Percentiles rank a stretch among this genome's conserved stretches.
Evolutionary conservation across 2,888 invertebrate species (phyloP).

Genomic region (Craniophora ligustri): DNA sequence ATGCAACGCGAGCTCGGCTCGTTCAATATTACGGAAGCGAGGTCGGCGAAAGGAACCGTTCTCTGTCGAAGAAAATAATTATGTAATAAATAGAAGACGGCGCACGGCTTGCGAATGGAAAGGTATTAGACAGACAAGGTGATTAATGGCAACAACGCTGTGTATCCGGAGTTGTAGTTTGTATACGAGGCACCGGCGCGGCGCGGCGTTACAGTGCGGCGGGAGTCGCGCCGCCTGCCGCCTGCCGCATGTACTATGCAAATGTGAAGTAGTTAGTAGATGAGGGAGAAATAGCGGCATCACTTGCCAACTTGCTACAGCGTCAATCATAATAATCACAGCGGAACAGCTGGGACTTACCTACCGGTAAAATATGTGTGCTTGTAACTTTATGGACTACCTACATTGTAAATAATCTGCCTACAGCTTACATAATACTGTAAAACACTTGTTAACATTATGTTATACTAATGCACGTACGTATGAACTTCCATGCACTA

Average conservation of each 20-base stretch:
- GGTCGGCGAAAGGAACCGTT: conserved; percentile 70
- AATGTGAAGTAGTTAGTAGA: conserved; percentile 80
- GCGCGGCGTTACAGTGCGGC: conserved; percentile 30
- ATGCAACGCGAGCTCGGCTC: conserved; percentile 72
- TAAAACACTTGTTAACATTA: conserved; percentile 15
- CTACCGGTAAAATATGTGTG: conserved; percentile 47
- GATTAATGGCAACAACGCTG: conserved; percentile 82
- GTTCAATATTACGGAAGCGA: conserved; percentile 72
- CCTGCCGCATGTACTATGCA: conserved; percentile 71
- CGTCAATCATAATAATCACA: conserved; percentile 79
- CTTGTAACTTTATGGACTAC: conserved; percentile 29
- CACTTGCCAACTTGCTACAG: conserved; percentile 76
- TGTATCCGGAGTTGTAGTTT: conserved; percentile 69
- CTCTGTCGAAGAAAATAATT: conserved; percentile 84
- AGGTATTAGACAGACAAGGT: conserved; percentile 86
- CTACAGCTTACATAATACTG: conserved; percentile 13
- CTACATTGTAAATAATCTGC: conserved; percentile 27
- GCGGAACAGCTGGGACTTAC: conserved; percentile 67
- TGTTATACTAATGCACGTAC: conserved; percentile 9
- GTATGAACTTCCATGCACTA: conserved; percentile 7
- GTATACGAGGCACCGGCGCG: conserved; percentile 57
- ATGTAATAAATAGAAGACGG: conserved; percentile 83
- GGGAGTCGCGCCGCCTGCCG: conserved; percentile 59
- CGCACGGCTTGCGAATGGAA: conserved; percentile 81
- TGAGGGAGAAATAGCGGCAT: conserved; percentile 74